Evolutionary conservation across 2,888 invertebrate genomes (phyloP).

Genomic region (Eurytoma californica): DNA sequence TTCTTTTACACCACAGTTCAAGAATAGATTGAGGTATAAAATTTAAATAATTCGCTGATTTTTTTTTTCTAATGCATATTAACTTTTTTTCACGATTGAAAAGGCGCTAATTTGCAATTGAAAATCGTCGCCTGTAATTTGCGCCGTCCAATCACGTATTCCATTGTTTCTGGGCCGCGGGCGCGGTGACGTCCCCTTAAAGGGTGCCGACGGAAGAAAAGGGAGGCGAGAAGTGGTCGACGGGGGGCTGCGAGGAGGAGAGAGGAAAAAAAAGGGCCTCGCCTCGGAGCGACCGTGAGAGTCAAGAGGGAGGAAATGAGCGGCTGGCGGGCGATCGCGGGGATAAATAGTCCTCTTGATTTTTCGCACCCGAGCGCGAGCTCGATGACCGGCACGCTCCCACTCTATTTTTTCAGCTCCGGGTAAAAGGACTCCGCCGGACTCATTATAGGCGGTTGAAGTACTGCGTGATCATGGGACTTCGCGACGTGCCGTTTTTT

Average conservation of each 20-base stretch:
- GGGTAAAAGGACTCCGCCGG: not conserved
- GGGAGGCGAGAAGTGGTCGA: not conserved
- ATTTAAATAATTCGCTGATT: too few relatives aligned
- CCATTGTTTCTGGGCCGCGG: slow-evolving; percentile 27
- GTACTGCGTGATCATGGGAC: slow-evolving; percentile 28
- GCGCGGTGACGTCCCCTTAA: slow-evolving; percentile 7
- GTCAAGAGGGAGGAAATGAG: slow-evolving; percentile 55
- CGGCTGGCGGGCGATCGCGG: slow-evolving; percentile 5
- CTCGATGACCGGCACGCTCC: slow-evolving; percentile 9
- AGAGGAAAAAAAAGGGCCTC: slow-evolving; percentile 12
- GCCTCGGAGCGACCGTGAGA: slow-evolving; percentile 56
- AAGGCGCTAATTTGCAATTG: too few relatives aligned
- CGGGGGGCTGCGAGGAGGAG: not conserved
- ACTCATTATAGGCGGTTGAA: slow-evolving; percentile 7
- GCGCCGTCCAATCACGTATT: slow-evolving; percentile 19
- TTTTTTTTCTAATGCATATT: not conserved
- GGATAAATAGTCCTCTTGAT: slow-evolving; percentile 54
- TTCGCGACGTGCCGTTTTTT: not conserved
- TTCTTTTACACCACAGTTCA: too few relatives aligned
- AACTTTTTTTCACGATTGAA: not conserved
- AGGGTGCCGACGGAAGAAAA: not conserved
- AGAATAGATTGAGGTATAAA: too few relatives aligned
- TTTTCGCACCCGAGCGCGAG: slow-evolving; percentile 33
- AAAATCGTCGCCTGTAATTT: too few relatives aligned
- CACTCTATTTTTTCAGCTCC: slow-evolving; percentile 17